Conservation (phyloP, 2,888 invertebrate species). For the Cantharis lateralis region DNA sequence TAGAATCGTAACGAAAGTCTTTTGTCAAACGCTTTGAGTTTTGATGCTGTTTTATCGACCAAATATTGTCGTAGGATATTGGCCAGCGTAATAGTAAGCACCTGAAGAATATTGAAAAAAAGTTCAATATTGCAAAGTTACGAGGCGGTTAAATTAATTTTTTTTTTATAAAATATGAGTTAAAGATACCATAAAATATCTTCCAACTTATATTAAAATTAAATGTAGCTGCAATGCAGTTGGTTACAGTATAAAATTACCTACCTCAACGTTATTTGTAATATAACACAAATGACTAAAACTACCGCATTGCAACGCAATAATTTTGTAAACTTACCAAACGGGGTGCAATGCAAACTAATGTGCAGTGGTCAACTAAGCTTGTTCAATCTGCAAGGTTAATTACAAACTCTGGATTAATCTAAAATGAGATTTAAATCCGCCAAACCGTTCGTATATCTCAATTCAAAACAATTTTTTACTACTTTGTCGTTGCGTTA, state of each 20-base stretch:
- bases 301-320: conserved; percentile 4
- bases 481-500: neutral
- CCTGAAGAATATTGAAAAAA: conserved; percentile 19
- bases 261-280: neutral
- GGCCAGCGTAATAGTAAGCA: conserved; percentile 15
- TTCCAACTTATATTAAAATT: neutral
- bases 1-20: conserved; percentile 20
- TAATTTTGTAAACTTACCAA: conserved; percentile 5
- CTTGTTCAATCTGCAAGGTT: conserved; percentile 16
- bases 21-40: conserved; percentile 18
- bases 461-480: neutral
- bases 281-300: neutral
- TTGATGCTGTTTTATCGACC: conserved; percentile 22
- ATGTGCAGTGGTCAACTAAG: conserved; percentile 16
- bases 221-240: neutral
- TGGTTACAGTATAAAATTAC: conserved; percentile 4
- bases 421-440: conserved; percentile 1
- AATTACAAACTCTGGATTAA: conserved; percentile 14
- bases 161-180: conserved; percentile 8
- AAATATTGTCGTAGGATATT: conserved; percentile 27
- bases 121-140: conserved; percentile 7
- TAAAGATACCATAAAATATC: neutral
- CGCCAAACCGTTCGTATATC: neutral
- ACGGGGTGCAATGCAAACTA: conserved; percentile 5
- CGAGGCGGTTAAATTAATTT: conserved; percentile 1